phyloP scores from a whole-genome alignment of 2,113 vertebrate species.

The Orcinus orca region DNA sequence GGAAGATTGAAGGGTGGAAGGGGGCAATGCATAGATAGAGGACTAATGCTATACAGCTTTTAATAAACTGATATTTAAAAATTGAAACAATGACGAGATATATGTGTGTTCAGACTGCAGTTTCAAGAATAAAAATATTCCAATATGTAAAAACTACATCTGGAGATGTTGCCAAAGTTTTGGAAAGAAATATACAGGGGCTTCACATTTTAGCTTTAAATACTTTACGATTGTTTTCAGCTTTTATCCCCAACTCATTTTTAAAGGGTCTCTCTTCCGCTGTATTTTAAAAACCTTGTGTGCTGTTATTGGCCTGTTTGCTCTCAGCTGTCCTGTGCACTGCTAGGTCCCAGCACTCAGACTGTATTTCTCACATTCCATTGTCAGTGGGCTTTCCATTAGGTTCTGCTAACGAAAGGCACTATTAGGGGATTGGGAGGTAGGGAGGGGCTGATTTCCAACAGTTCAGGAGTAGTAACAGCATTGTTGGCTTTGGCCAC shows the following conservation, averaged over 20 bases:
- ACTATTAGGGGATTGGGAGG: background rate
- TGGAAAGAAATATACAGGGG: background rate
- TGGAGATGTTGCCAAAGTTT: background rate
- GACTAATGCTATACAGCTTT: background rate
- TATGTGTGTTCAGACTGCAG: background rate
- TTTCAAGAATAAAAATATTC: background rate
- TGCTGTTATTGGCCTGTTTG: background rate
- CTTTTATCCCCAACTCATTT: background rate
- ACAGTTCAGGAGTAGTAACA: background rate
- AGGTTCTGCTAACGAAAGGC: background rate
- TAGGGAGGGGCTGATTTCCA: background rate
- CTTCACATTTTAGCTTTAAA: background rate
- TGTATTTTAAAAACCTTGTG: background rate
- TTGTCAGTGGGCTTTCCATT: background rate
- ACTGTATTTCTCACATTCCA: background rate
- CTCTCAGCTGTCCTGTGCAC: background rate
- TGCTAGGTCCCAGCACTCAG: background rate
- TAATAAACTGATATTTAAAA: conserved; percentile 1
- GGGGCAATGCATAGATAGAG: background rate
- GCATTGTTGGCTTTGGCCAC: background rate
- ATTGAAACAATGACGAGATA: background rate
- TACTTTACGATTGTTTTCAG: background rate
- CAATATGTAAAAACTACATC: background rate
- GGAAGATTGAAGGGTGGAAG: background rate
- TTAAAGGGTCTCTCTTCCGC: background rate